Conservation (phyloP, 2,888 invertebrate species). For the Abrostola triplasia region DNA sequence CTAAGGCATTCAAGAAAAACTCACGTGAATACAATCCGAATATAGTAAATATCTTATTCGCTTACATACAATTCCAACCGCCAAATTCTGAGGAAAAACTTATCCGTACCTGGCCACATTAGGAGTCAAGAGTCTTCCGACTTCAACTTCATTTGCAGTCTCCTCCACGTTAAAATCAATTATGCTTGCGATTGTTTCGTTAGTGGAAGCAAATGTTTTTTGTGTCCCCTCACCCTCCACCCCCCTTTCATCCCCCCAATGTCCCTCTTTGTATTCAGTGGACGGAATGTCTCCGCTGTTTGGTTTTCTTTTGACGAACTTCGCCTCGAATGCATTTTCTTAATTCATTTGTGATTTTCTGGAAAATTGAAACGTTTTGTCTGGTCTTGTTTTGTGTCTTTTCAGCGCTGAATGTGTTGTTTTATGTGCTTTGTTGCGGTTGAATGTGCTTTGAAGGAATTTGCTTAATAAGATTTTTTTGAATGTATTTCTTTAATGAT, state of each 20-base stretch:
- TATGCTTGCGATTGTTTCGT: constrained; percentile 87
- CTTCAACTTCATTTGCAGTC: constrained; percentile 81
- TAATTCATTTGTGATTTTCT: constrained; percentile 63
- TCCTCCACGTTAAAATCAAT: constrained; percentile 85
- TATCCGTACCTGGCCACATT: constrained; percentile 42
- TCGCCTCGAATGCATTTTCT: constrained; percentile 69
- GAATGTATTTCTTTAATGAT: no score
- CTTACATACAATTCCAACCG: neutral
- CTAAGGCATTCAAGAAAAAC: no score
- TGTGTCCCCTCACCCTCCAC: constrained; percentile 58
- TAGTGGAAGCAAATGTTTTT: constrained; percentile 84
- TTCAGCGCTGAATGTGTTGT: constrained; percentile 26
- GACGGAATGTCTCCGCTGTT: constrained; percentile 77
- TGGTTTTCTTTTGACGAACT: constrained; percentile 87
- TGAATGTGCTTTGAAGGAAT: no score
- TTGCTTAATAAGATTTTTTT: no score
- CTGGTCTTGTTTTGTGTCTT: constrained; percentile 38
- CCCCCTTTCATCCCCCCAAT: constrained; percentile 48
- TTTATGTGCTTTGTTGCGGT: constrained; percentile 9
- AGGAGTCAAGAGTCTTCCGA: constrained; percentile 50
- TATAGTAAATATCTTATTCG: neutral
- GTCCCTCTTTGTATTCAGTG: constrained; percentile 79
- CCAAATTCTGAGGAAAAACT: neutral
- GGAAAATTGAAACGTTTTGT: constrained; percentile 50
- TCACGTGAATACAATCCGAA: neutral